These are phyloP conservation scores for Poeciliopsis retropinna DNA, from an alignment of 2,113 vertebrate genomes.

Conservation along the genomic window DNA sequence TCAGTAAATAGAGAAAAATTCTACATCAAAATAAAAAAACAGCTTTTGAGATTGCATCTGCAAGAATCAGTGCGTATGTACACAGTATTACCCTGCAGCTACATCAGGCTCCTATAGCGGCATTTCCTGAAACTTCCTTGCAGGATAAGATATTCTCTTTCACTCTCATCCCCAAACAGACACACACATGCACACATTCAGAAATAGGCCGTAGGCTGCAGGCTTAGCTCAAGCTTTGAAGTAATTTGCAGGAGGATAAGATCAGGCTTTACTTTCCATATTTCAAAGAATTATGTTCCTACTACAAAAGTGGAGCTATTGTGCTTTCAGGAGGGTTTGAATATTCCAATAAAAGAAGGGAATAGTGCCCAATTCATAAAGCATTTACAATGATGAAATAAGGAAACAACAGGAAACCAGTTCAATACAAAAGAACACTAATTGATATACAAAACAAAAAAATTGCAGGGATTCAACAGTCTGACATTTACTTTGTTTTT, in stretches of 20 bases:
- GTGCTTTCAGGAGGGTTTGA: slow-evolving; percentile 28
- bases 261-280: slow-evolving; percentile 47
- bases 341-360: slow-evolving; percentile 15
- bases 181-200: slow-evolving; percentile 15
- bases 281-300: slow-evolving; percentile 44
- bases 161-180: slow-evolving; percentile 37
- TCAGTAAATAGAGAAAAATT: background rate
- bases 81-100: slow-evolving; percentile 45
- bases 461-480: background rate
- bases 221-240: slow-evolving; percentile 42
- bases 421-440: background rate
- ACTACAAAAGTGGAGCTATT: slow-evolving; percentile 17
- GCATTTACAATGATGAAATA: slow-evolving; percentile 10
- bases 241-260: slow-evolving; percentile 48
- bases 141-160: slow-evolving; percentile 64
- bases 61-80: slow-evolving; percentile 6
- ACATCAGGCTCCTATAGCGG: slow-evolving; percentile 61
- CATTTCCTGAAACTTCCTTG: slow-evolving; percentile 62
- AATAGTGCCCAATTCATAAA: slow-evolving; percentile 3
- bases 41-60: background rate
- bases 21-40: background rate
- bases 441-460: background rate
- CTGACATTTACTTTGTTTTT: too few species aligned
- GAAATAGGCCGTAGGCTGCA: slow-evolving; percentile 4
- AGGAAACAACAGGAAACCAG: background rate